Percentiles rank a stretch among this genome's conserved stretches.
These are phyloP conservation scores for Timema podura DNA, from an alignment of 2,888 invertebrate species.

Conservation along the genomic window DNA sequence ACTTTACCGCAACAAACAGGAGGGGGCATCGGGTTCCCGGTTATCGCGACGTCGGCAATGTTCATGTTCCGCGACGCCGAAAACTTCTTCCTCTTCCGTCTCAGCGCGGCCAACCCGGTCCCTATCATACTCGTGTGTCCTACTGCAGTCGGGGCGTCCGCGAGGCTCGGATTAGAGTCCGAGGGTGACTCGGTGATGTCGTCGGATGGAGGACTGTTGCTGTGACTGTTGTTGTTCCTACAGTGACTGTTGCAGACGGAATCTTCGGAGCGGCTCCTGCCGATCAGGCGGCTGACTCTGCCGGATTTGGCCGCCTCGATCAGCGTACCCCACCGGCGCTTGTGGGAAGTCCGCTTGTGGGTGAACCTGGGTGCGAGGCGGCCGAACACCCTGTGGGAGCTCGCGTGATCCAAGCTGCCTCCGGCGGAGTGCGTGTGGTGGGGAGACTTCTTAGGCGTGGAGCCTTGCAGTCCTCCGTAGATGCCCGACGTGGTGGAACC, in stretches of 20 bases:
- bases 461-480: slow-evolving; percentile 48
- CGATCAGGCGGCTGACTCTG: slow-evolving; percentile 73
- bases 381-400: slow-evolving; percentile 33
- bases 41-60: slow-evolving; percentile 18
- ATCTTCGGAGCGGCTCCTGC: slow-evolving; percentile 74
- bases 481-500: slow-evolving; percentile 68
- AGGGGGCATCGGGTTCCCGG: not conserved
- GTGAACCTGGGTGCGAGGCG: slow-evolving; percentile 41
- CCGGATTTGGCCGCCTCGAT: slow-evolving; percentile 84
- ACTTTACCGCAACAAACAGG: slow-evolving; percentile 9
- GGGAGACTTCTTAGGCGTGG: slow-evolving; percentile 48
- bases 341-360: slow-evolving; percentile 48
- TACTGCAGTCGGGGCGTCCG: slow-evolving; percentile 31
- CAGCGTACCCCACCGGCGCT: slow-evolving; percentile 55
- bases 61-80: slow-evolving; percentile 67
- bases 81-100: slow-evolving; percentile 78
- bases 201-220: slow-evolving; percentile 58
- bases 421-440: slow-evolving; percentile 45
- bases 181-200: slow-evolving; percentile 67
- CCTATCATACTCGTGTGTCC: slow-evolving; percentile 31
- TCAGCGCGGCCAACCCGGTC: slow-evolving; percentile 66
- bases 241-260: slow-evolving; percentile 61
- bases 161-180: slow-evolving; percentile 66
- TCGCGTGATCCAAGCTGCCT: slow-evolving; percentile 23
- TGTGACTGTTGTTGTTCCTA: slow-evolving; percentile 41